Base-by-base conservation (phyloP, 2,797 vertebrate genomes). In the Ctenopoma multispine region DNA sequence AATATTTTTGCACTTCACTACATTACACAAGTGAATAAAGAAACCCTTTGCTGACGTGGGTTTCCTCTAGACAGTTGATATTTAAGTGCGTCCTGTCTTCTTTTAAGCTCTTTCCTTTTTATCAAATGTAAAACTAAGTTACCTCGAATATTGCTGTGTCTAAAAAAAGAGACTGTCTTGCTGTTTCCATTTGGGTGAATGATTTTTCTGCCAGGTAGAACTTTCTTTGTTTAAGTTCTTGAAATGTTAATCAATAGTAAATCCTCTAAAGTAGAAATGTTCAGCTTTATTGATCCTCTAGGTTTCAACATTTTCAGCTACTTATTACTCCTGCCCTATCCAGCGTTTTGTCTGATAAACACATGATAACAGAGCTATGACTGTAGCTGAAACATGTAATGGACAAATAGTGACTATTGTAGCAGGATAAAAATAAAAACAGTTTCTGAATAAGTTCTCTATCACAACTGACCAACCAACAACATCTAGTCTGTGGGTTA, bases 1-100 rank as follows among this genome's bases (percentile, higher is more conserved):
- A 50, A 68, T 27, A 18, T 11, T 24, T 10, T 59, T 44, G 3
- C 7, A 20, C 27, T 29, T 46, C 20, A 61, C 73, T 44, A 29
- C 63, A 61, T 64, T 49, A 75, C 55, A 56, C 38, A 66, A 51
- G 59, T 54, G 41, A 58, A 21, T 58, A 29, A 64, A 65, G 31
- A 24, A 55, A 12, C 0, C 3, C 6, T 66, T 58, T 23, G 50
- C 23, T 27, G 38, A 31, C 13, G 7, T 5, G 13, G 24, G 36
- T 21, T 77, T 43, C 9, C 10, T 21, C n/a, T 13, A 49, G 15
- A 34, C 5, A 1, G 18, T 1, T 51, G 27, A 21, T 44, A 34
- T 47, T 44, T 2, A 48, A 15, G 6, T 5, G 14, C 21, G 5
- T 15, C 41, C 17, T 14, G 24, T 31, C 6, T 31, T 24, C 71